These are phyloP conservation scores for Tetragonisca angustula DNA, from an alignment of 2,888 invertebrate species.

Conservation along the genomic window DNA sequence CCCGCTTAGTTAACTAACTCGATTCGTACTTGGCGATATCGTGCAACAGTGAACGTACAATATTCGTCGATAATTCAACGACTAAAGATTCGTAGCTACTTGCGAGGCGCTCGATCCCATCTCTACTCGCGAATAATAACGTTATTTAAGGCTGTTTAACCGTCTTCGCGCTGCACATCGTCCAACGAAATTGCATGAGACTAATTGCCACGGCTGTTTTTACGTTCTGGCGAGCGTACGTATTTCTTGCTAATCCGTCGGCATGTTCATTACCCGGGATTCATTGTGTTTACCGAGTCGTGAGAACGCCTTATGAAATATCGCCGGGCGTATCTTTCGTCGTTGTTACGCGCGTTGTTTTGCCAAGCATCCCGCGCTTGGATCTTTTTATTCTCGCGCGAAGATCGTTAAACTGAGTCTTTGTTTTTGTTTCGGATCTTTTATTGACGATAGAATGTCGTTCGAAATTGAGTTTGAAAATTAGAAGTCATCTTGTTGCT, in stretches of 20 bases:
- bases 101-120: too few species aligned
- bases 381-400: not conserved
- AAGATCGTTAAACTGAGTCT: too few species aligned
- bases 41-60: too few species aligned
- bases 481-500: too few species aligned
- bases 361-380: not conserved
- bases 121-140: slow-evolving; percentile 32
- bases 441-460: too few species aligned
- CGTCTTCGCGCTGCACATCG: slow-evolving; percentile 9
- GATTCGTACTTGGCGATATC: too few species aligned
- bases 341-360: not conserved
- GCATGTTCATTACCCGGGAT: slow-evolving; percentile 25
- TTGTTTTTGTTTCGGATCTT: too few species aligned
- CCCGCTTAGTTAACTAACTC: too few species aligned
- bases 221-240: slow-evolving; percentile 7
- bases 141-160: slow-evolving; percentile 49
- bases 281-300: slow-evolving; percentile 14
- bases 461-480: too few species aligned
- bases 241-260: slow-evolving; percentile 11
- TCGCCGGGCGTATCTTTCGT: not conserved
- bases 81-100: too few species aligned
- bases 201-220: slow-evolving; percentile 46
- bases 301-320: slow-evolving; percentile 12
- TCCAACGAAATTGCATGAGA: slow-evolving; percentile 6
- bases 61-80: too few species aligned